Conservation (phyloP, 2,888 invertebrate species). For the Acrocyrtus sp. region DNA sequence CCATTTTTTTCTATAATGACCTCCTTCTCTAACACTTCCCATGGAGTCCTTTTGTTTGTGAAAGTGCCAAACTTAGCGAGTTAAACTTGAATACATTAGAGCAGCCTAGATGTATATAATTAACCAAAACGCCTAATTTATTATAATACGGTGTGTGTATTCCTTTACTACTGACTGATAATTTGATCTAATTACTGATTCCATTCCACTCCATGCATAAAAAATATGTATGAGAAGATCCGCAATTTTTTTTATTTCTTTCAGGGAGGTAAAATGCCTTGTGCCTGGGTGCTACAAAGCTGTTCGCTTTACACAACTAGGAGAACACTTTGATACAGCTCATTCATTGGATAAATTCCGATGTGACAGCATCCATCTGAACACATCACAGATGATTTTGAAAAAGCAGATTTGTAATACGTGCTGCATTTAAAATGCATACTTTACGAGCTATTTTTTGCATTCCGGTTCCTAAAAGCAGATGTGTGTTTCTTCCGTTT, state of each 20-base stretch:
- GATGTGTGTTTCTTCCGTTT: neutral
- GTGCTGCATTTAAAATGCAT: neutral
- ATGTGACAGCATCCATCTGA: conserved; percentile 22
- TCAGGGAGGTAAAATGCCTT: conserved; percentile 56
- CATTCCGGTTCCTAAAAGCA: neutral
- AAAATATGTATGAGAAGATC: too few relatives aligned
- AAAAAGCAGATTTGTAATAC: conserved; percentile 38
- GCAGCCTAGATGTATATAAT: too few relatives aligned
- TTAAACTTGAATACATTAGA: too few relatives aligned
- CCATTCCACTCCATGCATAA: neutral
- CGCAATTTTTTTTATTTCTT: conserved; percentile 19
- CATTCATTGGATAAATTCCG: conserved; percentile 33
- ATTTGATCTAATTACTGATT: conserved; percentile 16
- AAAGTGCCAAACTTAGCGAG: too few relatives aligned
- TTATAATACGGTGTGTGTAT: too few relatives aligned
- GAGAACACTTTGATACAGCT: conserved; percentile 41
- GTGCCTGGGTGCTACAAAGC: conserved; percentile 54
- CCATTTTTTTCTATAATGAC: too few relatives aligned
- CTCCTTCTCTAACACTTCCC: too few relatives aligned
- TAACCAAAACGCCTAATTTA: too few relatives aligned
- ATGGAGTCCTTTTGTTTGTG: too few relatives aligned
- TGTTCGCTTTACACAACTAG: conserved; percentile 36
- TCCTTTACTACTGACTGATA: too few relatives aligned
- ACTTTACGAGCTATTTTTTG: neutral
- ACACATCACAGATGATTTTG: conserved; percentile 51